phyloP scores from a whole-genome alignment of 2,797 vertebrate species.

The Eulemur rubriventer region DNA sequence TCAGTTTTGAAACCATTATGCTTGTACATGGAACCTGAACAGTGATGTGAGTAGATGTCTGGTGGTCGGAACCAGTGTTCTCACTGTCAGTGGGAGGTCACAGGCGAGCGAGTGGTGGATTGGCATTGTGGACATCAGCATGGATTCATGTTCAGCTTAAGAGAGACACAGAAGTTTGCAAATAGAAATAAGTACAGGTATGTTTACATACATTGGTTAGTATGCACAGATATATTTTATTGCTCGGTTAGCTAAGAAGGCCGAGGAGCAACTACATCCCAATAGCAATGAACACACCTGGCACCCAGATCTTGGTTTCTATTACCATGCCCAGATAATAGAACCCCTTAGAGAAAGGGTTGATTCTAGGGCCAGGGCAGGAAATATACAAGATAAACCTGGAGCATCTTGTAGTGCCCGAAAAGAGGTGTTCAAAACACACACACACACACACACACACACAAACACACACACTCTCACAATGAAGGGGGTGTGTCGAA shows the following conservation, averaged over 20 bases:
- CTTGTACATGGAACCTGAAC: not conserved
- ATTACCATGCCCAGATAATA: not conserved
- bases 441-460: not conserved
- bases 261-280: not conserved
- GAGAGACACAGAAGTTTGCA: not conserved
- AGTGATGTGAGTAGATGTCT: not conserved
- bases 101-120: not conserved
- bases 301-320: not conserved
- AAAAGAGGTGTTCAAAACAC: not conserved
- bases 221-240: not conserved
- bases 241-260: not conserved
- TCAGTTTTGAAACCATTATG: not conserved
- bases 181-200: not conserved
- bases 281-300: not conserved
- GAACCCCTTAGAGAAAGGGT: not conserved
- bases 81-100: not conserved
- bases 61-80: not conserved
- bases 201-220: not conserved
- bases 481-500: not conserved
- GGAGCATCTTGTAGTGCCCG: not conserved
- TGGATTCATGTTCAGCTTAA: not conserved
- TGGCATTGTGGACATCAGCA: not conserved
- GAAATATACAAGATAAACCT: not conserved
- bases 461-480: not conserved
- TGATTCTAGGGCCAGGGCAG: not conserved